Evolutionary conservation across 2,888 invertebrate genomes (phyloP).

Genomic region (Drosophila kambysellisi): DNA sequence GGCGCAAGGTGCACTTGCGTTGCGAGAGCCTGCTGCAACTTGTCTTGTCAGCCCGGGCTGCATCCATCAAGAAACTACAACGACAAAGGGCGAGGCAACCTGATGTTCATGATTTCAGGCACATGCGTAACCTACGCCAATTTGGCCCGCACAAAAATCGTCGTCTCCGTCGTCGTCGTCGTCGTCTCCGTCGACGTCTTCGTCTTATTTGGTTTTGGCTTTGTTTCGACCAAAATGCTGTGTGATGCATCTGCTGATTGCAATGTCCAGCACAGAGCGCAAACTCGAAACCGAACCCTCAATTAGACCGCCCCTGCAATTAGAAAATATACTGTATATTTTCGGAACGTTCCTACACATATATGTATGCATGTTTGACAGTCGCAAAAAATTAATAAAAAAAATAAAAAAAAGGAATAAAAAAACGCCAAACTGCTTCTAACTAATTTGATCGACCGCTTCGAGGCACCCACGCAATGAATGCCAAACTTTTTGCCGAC

Average conservation of each 20-base stretch:
- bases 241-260: slow-evolving; percentile 79
- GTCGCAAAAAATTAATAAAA: slow-evolving; percentile 1
- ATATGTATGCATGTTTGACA: not conserved
- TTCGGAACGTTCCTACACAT: slow-evolving; percentile 9
- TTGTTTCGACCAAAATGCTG: slow-evolving; percentile 42
- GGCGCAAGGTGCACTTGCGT: slow-evolving; percentile 63
- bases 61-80: slow-evolving; percentile 62
- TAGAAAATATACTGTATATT: slow-evolving; percentile 51
- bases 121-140: slow-evolving; percentile 80
- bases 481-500: slow-evolving; percentile 50
- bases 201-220: slow-evolving; percentile 4
- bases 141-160: slow-evolving; percentile 63
- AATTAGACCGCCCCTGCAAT: slow-evolving; percentile 83
- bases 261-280: slow-evolving; percentile 39
- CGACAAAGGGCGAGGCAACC: slow-evolving; percentile 28
- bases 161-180: slow-evolving; percentile 20
- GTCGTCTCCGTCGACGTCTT: not conserved
- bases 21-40: slow-evolving; percentile 62
- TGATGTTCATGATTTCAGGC: slow-evolving; percentile 69
- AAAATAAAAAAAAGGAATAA: not conserved
- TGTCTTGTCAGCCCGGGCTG: slow-evolving; percentile 45
- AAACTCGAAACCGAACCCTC: slow-evolving; percentile 60
- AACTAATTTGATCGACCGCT: slow-evolving; percentile 55
- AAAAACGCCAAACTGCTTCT: slow-evolving; percentile 15
- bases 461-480: slow-evolving; percentile 70